These are phyloP conservation scores for Siderastrea radians DNA, from an alignment of 92 coral and sea anemone species.

Conservation along the genomic window DNA sequence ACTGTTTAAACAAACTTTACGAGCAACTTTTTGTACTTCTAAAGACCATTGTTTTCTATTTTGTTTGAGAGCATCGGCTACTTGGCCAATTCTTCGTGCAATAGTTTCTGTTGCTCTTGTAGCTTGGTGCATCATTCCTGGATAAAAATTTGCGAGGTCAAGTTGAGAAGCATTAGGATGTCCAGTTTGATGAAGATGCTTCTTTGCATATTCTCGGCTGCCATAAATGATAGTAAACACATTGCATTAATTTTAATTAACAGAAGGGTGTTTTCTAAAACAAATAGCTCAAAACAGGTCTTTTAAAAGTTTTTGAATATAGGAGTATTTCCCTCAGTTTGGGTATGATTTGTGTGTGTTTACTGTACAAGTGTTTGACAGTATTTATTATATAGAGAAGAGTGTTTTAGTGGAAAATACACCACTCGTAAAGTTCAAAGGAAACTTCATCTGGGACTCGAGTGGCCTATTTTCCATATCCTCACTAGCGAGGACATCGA, in stretches of 20 bases:
- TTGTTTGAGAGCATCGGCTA: slow-evolving; percentile 27
- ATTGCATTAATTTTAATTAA: neutral
- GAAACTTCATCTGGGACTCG: too few relatives aligned
- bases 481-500: too few relatives aligned
- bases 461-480: too few relatives aligned
- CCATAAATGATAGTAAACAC: slow-evolving; percentile 8
- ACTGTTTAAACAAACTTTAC: slow-evolving; percentile 23
- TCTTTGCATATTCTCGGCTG: slow-evolving; percentile 52
- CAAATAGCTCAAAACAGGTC: neutral
- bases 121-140: slow-evolving; percentile 62
- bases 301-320: slow-evolving; percentile 18
- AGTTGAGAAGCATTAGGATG: slow-evolving; percentile 39
- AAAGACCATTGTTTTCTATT: slow-evolving; percentile 50
- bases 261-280: slow-evolving; percentile 29
- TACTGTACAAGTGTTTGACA: neutral
- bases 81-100: slow-evolving; percentile 51
- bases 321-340: neutral
- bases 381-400: neutral
- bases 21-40: slow-evolving; percentile 50
- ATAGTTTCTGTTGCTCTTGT: slow-evolving; percentile 56
- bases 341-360: neutral
- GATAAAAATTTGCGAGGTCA: slow-evolving; percentile 39
- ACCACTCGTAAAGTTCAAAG: neutral
- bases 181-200: slow-evolving; percentile 55
- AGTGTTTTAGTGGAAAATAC: neutral